A percentile compares a stretch with the other conserved stretches of the same genome.
These are phyloP conservation scores for Synanthedon vespiformis DNA, from an alignment of 2,888 invertebrate species.

Conservation along the genomic window DNA sequence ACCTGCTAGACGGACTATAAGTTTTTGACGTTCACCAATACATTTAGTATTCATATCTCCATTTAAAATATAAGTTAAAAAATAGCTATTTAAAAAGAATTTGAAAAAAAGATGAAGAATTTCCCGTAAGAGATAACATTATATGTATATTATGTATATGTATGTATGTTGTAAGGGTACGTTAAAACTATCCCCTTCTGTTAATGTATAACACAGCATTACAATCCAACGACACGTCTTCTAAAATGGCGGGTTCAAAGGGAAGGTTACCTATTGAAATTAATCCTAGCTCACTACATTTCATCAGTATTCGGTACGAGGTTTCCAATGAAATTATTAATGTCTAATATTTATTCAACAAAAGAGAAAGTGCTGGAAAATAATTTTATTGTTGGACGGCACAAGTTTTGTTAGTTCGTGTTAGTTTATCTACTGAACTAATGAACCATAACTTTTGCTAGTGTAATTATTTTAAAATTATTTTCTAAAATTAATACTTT, in stretches of 20 bases:
- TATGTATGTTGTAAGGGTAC: too few species aligned
- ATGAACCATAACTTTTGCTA: too few species aligned
- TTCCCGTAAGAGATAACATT: too few species aligned
- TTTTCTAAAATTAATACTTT: too few species aligned
- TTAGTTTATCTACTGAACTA: too few species aligned
- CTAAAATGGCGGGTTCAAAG: background rate
- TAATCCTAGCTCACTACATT: background rate
- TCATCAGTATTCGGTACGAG: background rate
- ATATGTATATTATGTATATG: too few species aligned
- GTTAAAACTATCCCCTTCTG: background rate
- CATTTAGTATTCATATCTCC: too few species aligned
- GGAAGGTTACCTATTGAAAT: background rate
- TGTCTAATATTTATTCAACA: slow-evolving; percentile 27
- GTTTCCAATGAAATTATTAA: slow-evolving; percentile 11
- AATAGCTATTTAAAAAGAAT: too few species aligned
- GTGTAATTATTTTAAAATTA: too few species aligned
- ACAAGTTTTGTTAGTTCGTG: background rate
- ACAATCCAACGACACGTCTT: background rate
- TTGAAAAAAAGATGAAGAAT: too few species aligned
- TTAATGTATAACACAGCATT: background rate
- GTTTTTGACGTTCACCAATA: too few species aligned
- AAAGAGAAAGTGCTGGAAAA: slow-evolving; percentile 10
- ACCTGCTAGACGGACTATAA: background rate
- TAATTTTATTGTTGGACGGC: background rate
- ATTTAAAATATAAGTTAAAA: too few species aligned